Percentiles rank a stretch among this genome's conserved stretches.
These are phyloP conservation scores for Stegastes partitus DNA, from an alignment of 2,113 vertebrate species.

Conservation along the genomic window DNA sequence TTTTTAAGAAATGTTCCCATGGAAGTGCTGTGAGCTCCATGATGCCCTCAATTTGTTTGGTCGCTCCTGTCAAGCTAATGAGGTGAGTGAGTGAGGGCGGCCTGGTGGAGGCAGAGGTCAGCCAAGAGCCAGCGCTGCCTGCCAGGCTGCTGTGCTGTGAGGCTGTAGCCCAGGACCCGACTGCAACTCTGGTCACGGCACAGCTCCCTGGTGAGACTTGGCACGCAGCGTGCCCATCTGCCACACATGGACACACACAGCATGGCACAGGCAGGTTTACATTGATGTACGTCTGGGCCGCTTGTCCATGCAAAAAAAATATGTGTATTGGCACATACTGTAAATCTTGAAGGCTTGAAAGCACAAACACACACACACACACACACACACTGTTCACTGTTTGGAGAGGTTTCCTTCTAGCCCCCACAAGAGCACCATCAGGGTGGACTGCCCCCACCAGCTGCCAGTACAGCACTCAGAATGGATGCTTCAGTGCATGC, in stretches of 20 bases:
- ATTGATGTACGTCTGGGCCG: constrained; percentile 18
- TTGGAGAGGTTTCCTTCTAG: constrained; percentile 57
- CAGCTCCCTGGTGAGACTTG: constrained; percentile 51
- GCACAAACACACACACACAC: constrained; percentile 33
- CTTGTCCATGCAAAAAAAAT: constrained; percentile 42
- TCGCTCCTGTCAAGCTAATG: constrained; percentile 83
- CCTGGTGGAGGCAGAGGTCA: constrained; percentile 78
- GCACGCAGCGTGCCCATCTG: constrained; percentile 64
- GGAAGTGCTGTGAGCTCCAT: constrained; percentile 60
- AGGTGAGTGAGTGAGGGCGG: constrained; percentile 77
- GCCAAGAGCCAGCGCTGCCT: constrained; percentile 74
- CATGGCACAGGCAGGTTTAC: constrained; percentile 38
- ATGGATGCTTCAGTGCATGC: constrained; percentile 78
- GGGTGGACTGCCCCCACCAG: constrained; percentile 63
- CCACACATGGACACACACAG: constrained; percentile 52
- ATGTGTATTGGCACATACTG: constrained; percentile 28
- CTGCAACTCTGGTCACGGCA: constrained; percentile 53
- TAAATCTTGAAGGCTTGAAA: constrained; percentile 19
- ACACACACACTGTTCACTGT: constrained; percentile 25
- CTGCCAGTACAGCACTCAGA: constrained; percentile 74
- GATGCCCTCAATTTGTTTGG: constrained; percentile 77
- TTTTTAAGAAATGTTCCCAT: constrained; percentile 61
- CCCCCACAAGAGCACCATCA: constrained; percentile 61
- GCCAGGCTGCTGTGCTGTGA: constrained; percentile 68
- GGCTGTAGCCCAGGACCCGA: constrained; percentile 48